These are phyloP conservation scores for Psittacula derbiana DNA, from an alignment of 2,797 vertebrate genomes.

Conservation along the genomic window DNA sequence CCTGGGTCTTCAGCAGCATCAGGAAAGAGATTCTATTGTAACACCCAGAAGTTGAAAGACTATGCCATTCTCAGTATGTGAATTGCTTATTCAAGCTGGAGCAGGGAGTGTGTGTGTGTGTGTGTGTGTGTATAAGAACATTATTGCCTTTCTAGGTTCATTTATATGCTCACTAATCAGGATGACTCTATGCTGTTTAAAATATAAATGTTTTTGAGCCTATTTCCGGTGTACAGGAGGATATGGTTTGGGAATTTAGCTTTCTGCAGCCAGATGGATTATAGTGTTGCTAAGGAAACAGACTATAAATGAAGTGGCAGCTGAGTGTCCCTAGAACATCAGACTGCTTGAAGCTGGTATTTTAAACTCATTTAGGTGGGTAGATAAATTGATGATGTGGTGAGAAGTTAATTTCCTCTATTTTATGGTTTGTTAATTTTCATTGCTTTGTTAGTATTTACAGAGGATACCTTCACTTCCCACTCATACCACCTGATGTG, in stretches of 20 bases:
- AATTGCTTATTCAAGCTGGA: background rate
- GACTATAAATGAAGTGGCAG: slow-evolving; percentile 71
- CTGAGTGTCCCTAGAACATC: slow-evolving; percentile 68
- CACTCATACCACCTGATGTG: background rate
- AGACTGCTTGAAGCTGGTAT: slow-evolving; percentile 58
- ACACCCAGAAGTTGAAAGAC: background rate
- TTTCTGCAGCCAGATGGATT: slow-evolving; percentile 67
- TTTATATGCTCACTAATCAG: slow-evolving; percentile 12
- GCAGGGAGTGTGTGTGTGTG: fast-evolving
- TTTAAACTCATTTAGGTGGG: slow-evolving; percentile 55
- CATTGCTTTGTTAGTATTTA: slow-evolving; percentile 47
- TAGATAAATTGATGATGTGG: slow-evolving; percentile 43
- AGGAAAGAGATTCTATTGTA: background rate
- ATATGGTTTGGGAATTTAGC: slow-evolving; percentile 67
- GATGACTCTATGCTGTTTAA: slow-evolving; percentile 35
- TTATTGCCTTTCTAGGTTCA: background rate
- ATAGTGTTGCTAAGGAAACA: slow-evolving; percentile 72
- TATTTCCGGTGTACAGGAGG: slow-evolving; percentile 52
- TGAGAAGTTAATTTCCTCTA: slow-evolving; percentile 43
- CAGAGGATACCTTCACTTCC: background rate
- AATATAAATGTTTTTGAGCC: slow-evolving; percentile 57
- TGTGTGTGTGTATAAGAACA: background rate
- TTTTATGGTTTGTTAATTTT: slow-evolving; percentile 48
- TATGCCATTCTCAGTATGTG: background rate
- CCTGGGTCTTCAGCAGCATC: background rate